These are phyloP conservation scores for Thera obeliscata DNA, from an alignment of 2,888 invertebrate species.

Conservation along the genomic window DNA sequence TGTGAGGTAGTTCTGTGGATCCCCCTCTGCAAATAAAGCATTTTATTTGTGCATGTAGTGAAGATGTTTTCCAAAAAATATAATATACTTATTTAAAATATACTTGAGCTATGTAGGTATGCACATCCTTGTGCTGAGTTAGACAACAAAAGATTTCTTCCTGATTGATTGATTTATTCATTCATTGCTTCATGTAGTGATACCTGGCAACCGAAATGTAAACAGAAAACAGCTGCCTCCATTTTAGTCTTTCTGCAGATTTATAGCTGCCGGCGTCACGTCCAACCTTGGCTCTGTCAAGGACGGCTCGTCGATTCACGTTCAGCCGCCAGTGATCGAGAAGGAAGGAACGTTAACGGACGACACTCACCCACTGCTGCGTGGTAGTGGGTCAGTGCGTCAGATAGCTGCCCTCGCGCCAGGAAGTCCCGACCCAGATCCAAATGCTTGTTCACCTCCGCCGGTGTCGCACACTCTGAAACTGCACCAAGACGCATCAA, in stretches of 20 bases:
- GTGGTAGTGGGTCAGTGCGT: conserved; percentile 98
- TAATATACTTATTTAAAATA: too few species aligned
- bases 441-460: conserved; percentile 96
- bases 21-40: conserved; percentile 89
- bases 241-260: conserved; percentile 10
- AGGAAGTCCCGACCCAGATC: conserved; percentile 96
- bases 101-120: background rate
- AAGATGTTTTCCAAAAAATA: too few species aligned
- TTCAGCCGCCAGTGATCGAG: background rate
- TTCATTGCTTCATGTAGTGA: background rate
- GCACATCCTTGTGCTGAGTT: background rate
- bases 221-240: conserved; percentile 25
- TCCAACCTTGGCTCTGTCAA: conserved; percentile 33
- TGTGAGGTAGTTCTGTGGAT: conserved; percentile 97
- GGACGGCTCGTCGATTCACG: conserved; percentile 15
- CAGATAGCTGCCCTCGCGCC: conserved; percentile 95
- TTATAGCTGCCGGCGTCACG: conserved; percentile 10
- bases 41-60: background rate
- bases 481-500: conserved; percentile 76
- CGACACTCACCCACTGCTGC: conserved; percentile 94
- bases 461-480: conserved; percentile 87
- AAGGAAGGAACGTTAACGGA: background rate
- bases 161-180: background rate
- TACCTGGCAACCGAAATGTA: conserved; percentile 24
- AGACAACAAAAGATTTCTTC: background rate